Percentiles rank a stretch among this genome's conserved stretches.
phyloP scores from a whole-genome alignment of 2,113 vertebrate species.

The Nycticryphes semicollaris region DNA sequence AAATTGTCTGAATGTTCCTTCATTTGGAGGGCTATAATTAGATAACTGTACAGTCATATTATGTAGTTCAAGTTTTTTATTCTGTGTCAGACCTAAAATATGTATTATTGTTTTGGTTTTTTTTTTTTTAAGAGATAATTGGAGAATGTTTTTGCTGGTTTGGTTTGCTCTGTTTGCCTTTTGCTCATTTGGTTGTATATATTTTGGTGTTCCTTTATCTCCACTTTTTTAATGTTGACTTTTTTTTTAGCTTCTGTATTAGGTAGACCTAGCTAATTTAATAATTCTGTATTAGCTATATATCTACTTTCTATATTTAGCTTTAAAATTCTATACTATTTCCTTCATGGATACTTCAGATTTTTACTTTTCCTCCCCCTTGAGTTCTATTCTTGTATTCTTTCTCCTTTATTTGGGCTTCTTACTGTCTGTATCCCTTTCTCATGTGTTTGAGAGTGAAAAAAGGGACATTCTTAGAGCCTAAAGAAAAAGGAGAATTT shows the following conservation, averaged over 20 bases:
- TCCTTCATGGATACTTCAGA: neutral
- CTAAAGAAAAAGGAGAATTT: neutral
- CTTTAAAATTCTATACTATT: neutral
- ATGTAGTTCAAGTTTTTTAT: neutral
- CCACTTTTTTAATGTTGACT: neutral
- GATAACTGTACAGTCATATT: neutral
- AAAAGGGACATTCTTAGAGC: neutral
- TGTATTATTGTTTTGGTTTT: neutral
- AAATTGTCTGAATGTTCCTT: neutral
- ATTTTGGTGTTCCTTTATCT: neutral
- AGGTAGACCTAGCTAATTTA: neutral
- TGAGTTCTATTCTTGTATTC: neutral
- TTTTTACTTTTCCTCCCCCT: neutral
- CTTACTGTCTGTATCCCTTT: neutral
- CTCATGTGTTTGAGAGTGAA: neutral
- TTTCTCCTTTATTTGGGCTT: neutral
- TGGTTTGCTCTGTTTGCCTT: neutral
- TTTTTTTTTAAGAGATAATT: neutral
- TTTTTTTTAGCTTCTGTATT: neutral
- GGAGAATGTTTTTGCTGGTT: neutral
- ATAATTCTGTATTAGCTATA: no score
- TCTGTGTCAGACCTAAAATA: neutral
- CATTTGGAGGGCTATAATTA: neutral
- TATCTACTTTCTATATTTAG: neutral
- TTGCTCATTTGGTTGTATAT: neutral